These are phyloP conservation scores for Nannoperca australis DNA, from an alignment of 2,797 vertebrate species.

Conservation along the genomic window DNA sequence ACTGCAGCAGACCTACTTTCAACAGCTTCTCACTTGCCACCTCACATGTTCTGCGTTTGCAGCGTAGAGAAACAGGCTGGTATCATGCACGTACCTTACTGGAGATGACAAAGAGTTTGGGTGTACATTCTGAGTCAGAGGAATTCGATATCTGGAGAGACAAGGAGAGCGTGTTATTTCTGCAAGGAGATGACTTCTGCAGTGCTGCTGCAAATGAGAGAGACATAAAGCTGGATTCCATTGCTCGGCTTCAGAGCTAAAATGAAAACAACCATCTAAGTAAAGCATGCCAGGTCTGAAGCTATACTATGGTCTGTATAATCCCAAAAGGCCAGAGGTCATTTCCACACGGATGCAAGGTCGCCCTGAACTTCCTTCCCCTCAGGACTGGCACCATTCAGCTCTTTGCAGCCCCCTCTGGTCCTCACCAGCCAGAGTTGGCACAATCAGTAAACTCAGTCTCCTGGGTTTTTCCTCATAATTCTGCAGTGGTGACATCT, in stretches of 20 bases:
- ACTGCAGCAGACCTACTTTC: conserved; percentile 45
- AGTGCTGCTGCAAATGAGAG: conserved; percentile 27
- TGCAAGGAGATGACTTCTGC: conserved; percentile 34
- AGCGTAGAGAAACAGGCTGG: conserved; percentile 9
- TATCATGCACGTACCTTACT: conserved; percentile 87
- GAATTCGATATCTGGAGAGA: conserved; percentile 89
- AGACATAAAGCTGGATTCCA: conserved; percentile 29
- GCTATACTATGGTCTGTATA: conserved; percentile 55
- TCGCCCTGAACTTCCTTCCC: conserved; percentile 76
- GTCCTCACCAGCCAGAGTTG: conserved; percentile 67
- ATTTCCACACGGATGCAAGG: conserved; percentile 77
- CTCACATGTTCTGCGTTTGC: conserved; percentile 16
- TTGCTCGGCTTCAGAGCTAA: conserved; percentile 12
- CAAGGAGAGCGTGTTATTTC: conserved; percentile 29
- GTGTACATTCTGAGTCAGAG: conserved; percentile 90
- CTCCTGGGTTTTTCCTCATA: conserved; percentile 54
- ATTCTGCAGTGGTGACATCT: conserved; percentile 53
- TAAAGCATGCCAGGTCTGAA: conserved; percentile 48
- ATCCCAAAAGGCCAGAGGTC: conserved; percentile 76
- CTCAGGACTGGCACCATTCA: conserved; percentile 64
- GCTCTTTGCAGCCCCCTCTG: conserved; percentile 53
- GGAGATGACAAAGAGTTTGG: conserved; percentile 93
- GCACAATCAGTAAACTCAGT: conserved; percentile 60
- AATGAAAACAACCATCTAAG: conserved; percentile 41
- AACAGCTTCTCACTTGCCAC: conserved; percentile 35